phyloP scores from a whole-genome alignment of 2,888 invertebrate species.

The Thereva unica region DNA sequence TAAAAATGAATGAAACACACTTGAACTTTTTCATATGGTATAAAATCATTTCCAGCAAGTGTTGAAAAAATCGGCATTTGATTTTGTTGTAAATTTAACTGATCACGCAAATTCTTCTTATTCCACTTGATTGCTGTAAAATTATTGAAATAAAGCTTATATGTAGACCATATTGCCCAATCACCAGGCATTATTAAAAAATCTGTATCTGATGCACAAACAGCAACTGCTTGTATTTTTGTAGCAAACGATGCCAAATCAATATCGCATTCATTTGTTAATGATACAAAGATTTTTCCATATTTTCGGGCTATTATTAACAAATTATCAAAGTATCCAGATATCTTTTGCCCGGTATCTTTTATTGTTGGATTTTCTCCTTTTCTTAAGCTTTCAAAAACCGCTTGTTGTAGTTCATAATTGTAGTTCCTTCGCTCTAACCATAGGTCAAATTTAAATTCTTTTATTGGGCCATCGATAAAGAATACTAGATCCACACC shows the following conservation, averaged over 20 bases:
- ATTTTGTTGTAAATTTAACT: slow-evolving; percentile 29
- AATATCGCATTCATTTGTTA: slow-evolving; percentile 38
- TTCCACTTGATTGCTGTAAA: slow-evolving; percentile 28
- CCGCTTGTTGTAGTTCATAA: slow-evolving; percentile 15
- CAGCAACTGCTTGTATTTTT: slow-evolving; percentile 28
- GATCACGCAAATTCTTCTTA: slow-evolving; percentile 24
- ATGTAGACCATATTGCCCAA: slow-evolving; percentile 36
- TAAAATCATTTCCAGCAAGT: slow-evolving; percentile 37
- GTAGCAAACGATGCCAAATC: slow-evolving; percentile 37
- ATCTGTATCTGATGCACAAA: slow-evolving; percentile 39
- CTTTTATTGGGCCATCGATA: slow-evolving; percentile 40
- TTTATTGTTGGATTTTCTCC: neutral
- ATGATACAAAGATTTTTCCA: slow-evolving; percentile 36
- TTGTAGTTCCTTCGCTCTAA: slow-evolving; percentile 20
- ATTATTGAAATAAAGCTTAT: slow-evolving; percentile 15
- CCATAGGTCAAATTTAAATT: slow-evolving; percentile 26
- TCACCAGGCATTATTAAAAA: slow-evolving; percentile 40
- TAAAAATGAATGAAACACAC: slow-evolving; percentile 5
- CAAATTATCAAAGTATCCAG: slow-evolving; percentile 32
- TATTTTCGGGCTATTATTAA: slow-evolving; percentile 33
- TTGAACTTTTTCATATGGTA: slow-evolving; percentile 18
- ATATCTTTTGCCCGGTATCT: slow-evolving; percentile 25
- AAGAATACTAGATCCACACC: slow-evolving; percentile 36
- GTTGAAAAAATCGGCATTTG: slow-evolving; percentile 41
- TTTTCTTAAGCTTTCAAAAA: slow-evolving; percentile 30